Conservation (phyloP, 2,888 invertebrate genomes). For the Gymnosoma rotundatum region DNA sequence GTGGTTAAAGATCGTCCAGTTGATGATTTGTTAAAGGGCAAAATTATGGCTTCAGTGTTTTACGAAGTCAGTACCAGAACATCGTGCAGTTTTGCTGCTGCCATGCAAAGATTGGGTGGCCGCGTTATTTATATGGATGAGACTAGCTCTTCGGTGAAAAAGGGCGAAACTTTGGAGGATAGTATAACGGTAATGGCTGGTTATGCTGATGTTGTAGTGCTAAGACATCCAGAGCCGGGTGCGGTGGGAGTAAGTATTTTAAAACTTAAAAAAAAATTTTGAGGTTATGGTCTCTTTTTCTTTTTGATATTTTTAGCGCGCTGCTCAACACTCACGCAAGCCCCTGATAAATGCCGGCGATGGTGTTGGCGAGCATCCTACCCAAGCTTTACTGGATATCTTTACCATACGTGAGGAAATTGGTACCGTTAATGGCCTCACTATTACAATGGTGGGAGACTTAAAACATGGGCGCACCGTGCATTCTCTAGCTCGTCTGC, state of each 20-base stretch:
- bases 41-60: slow-evolving; percentile 97
- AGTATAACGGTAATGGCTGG: slow-evolving; percentile 93
- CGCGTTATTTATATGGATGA: slow-evolving; percentile 95
- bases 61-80: slow-evolving; percentile 99
- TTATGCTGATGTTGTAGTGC: slow-evolving; percentile 96
- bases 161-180: slow-evolving; percentile 97
- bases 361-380: slow-evolving; percentile 98
- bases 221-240: slow-evolving; percentile 96
- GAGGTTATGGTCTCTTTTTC: background rate
- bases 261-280: background rate
- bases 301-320: slow-evolving; percentile 84
- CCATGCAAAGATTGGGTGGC: slow-evolving; percentile 98
- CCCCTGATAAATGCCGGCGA: slow-evolving; percentile 99
- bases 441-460: slow-evolving; percentile 99
- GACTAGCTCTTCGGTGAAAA: slow-evolving; percentile 95
- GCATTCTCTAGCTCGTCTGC: slow-evolving; percentile 95
- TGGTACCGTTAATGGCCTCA: slow-evolving; percentile 98
- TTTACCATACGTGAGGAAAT: slow-evolving; percentile 99
- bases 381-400: slow-evolving; percentile 97
- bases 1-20: slow-evolving; percentile 92
- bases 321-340: slow-evolving; percentile 91
- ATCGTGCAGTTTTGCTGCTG: slow-evolving; percentile 96
- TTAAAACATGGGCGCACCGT: slow-evolving; percentile 98
- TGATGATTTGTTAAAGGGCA: slow-evolving; percentile 94
- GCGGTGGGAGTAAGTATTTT: slow-evolving; percentile 90